These are phyloP conservation scores for Ricordea florida DNA, from an alignment of 92 coral and sea anemone genomes.

Conservation along the genomic window DNA sequence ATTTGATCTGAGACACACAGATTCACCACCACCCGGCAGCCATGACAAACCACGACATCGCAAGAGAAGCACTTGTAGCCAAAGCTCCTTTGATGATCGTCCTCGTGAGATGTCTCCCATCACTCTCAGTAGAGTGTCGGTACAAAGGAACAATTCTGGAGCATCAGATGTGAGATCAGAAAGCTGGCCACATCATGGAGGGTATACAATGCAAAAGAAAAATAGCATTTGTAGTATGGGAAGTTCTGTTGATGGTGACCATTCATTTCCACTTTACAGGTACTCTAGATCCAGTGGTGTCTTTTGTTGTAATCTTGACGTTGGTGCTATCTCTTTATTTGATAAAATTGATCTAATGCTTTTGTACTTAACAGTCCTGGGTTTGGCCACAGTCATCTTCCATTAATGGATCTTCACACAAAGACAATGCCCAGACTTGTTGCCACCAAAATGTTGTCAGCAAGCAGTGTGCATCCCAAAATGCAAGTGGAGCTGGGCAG, in stretches of 20 bases:
- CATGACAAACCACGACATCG: constrained; percentile 56
- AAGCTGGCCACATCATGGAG: constrained; percentile 15
- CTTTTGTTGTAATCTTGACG: background rate
- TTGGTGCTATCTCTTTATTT: background rate
- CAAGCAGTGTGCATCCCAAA: constrained; percentile 92
- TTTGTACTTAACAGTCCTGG: constrained; percentile 48
- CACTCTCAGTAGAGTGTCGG: constrained; percentile 36
- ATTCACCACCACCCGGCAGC: constrained; percentile 62
- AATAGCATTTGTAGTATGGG: constrained; percentile 84
- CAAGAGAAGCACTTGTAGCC: constrained; percentile 77
- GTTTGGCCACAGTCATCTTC: constrained; percentile 68
- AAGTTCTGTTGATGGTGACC: constrained; percentile 82
- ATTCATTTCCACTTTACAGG: constrained; percentile 64
- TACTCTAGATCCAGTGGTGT: background rate
- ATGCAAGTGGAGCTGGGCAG: constrained; percentile 95
- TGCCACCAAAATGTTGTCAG: constrained; percentile 92
- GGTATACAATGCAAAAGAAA: constrained; percentile 55
- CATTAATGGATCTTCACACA: constrained; percentile 65
- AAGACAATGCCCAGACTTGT: constrained; percentile 82
- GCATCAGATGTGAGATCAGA: constrained; percentile 78
- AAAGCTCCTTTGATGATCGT: constrained; percentile 77
- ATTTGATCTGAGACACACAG: constrained; percentile 75
- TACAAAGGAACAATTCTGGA: constrained; percentile 80
- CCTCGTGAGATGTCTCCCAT: constrained; percentile 27
- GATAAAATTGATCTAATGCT: no score